Evolutionary conservation across 2,797 vertebrate genomes (phyloP).

Genomic region (Babyrousa celebensis): DNA sequence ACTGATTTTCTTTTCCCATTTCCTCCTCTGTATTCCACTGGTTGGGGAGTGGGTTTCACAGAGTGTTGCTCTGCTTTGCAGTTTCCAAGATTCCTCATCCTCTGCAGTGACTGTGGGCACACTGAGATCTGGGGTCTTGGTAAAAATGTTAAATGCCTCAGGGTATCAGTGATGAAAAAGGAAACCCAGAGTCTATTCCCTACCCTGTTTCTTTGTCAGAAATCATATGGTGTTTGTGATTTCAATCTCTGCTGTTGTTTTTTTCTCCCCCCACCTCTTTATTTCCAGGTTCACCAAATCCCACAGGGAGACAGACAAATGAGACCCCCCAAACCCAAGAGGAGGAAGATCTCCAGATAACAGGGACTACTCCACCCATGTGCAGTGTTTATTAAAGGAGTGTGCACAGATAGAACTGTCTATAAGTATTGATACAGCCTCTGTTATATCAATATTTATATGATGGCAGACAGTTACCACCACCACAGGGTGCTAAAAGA

Average conservation of each 20-base stretch:
- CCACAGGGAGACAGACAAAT: slow-evolving; percentile 97
- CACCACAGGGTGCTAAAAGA: slow-evolving; percentile 94
- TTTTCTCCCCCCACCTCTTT: slow-evolving; percentile 35
- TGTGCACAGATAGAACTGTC: slow-evolving; percentile 89
- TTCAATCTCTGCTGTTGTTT: slow-evolving; percentile 65
- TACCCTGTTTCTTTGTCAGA: slow-evolving; percentile 32
- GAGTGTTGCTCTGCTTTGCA: neutral
- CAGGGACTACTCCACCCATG: slow-evolving; percentile 95
- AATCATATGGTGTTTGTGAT: slow-evolving; percentile 39
- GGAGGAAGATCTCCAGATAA: slow-evolving; percentile 99
- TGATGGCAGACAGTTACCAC: slow-evolving; percentile 89
- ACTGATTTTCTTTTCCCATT: neutral
- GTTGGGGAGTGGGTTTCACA: neutral
- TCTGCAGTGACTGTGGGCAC: neutral
- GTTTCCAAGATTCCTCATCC: neutral
- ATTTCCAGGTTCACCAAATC: slow-evolving; percentile 94
- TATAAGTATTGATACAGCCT: slow-evolving; percentile 88
- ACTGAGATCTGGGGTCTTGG: neutral
- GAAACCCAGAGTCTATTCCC: slow-evolving; percentile 1
- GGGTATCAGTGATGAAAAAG: neutral
- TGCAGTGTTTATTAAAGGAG: slow-evolving; percentile 90
- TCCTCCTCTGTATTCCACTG: neutral
- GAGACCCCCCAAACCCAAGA: slow-evolving; percentile 99
- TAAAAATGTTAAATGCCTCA: neutral
- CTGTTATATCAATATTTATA: slow-evolving; percentile 87